These are phyloP conservation scores for Onychostruthus taczanowskii DNA, from an alignment of 2,113 vertebrate genomes.

Conservation along the genomic window DNA sequence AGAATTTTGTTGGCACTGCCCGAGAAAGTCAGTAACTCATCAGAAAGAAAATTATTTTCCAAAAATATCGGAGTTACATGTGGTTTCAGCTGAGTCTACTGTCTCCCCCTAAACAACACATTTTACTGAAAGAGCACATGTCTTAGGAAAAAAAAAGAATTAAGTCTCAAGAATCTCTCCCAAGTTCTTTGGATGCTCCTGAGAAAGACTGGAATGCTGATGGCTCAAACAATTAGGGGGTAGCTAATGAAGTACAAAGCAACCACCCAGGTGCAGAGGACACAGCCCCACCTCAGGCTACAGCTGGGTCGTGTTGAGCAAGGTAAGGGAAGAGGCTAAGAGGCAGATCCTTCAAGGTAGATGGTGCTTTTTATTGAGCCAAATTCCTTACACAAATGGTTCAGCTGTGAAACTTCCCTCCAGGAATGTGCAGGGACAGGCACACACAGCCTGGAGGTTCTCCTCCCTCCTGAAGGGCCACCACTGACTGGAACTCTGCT, in stretches of 20 bases:
- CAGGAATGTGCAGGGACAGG: background rate
- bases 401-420: background rate
- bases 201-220: background rate
- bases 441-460: accelerated
- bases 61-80: background rate
- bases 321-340: background rate
- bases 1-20: background rate
- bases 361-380: background rate
- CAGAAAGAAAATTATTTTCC: background rate
- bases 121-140: background rate
- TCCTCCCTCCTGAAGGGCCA: background rate
- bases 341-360: background rate
- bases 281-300: background rate
- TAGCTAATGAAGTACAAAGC: background rate
- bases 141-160: background rate
- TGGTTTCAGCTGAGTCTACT: background rate
- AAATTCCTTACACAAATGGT: background rate
- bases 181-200: background rate
- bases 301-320: background rate
- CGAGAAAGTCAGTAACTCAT: background rate
- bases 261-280: background rate
- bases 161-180: background rate
- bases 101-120: background rate
- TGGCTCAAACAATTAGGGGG: background rate
- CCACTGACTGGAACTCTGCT: background rate